phyloP scores from a whole-genome alignment of 2,797 vertebrate genomes.

The Australoheros facetus region DNA sequence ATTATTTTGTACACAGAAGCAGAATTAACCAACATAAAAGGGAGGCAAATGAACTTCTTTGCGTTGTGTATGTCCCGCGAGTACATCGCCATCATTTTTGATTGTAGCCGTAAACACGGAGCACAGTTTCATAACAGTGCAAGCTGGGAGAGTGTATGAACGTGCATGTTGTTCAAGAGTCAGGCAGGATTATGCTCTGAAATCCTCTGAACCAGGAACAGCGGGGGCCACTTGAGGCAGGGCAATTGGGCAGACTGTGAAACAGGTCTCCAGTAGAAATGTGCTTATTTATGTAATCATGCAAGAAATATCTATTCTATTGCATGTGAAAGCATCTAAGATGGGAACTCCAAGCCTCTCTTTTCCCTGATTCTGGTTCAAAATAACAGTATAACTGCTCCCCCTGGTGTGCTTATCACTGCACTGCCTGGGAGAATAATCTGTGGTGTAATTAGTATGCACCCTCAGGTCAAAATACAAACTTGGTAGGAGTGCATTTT shows the following conservation, averaged over 20 bases:
- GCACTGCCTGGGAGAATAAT: slow-evolving; percentile 73
- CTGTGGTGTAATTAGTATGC: slow-evolving; percentile 60
- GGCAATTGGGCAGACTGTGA: slow-evolving; percentile 60
- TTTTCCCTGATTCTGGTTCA: slow-evolving; percentile 51
- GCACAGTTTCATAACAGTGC: slow-evolving; percentile 41
- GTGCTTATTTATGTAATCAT: slow-evolving; percentile 81
- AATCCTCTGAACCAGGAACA: slow-evolving; percentile 73
- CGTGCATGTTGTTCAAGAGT: slow-evolving; percentile 58
- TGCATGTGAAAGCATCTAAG: slow-evolving; percentile 68
- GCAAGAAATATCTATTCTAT: slow-evolving; percentile 75
- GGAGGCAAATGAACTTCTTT: slow-evolving; percentile 26
- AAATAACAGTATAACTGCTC: slow-evolving; percentile 89
- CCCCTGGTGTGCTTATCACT: slow-evolving; percentile 89
- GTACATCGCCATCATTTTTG: slow-evolving; percentile 24
- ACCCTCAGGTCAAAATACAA: slow-evolving; percentile 63
- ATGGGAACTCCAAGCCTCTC: slow-evolving; percentile 59
- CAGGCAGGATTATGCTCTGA: slow-evolving; percentile 70
- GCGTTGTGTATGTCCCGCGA: not conserved
- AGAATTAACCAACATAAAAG: slow-evolving; percentile 38
- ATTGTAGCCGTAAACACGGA: slow-evolving; percentile 15
- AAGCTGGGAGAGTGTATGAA: slow-evolving; percentile 48
- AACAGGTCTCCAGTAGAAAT: slow-evolving; percentile 62
- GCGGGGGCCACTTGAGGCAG: slow-evolving; percentile 67
- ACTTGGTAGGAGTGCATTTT: slow-evolving; percentile 47
- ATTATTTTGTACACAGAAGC: slow-evolving; percentile 31